phyloP scores from a whole-genome alignment of 2,888 invertebrate species.

The Hoplodrina blanda region DNA sequence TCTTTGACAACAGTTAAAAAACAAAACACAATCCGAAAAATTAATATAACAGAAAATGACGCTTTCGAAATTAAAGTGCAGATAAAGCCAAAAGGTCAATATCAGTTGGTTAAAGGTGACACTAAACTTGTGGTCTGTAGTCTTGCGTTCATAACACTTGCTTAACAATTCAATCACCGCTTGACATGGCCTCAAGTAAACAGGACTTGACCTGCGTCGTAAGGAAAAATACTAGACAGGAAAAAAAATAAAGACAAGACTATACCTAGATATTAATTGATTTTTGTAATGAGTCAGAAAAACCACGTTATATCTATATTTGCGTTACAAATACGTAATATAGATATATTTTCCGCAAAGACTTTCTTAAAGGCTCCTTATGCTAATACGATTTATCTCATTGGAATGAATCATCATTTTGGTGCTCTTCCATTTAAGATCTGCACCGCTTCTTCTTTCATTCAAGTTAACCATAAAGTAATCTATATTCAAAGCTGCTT shows the following conservation, averaged over 20 bases:
- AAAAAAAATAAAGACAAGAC: slow-evolving; percentile 3
- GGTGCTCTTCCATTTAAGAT: background rate
- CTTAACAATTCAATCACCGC: slow-evolving; percentile 22
- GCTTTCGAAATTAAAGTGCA: slow-evolving; percentile 29
- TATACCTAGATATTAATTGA: background rate
- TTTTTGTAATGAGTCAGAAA: slow-evolving; percentile 37
- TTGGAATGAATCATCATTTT: background rate
- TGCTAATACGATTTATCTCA: background rate
- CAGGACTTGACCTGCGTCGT: slow-evolving; percentile 43
- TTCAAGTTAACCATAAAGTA: background rate
- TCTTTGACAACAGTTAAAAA: background rate
- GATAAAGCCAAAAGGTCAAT: slow-evolving; percentile 53
- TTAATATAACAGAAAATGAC: background rate
- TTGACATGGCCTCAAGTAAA: slow-evolving; percentile 26
- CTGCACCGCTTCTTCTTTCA: background rate
- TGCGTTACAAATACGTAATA: background rate
- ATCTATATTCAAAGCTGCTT: background rate
- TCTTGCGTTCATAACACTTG: slow-evolving; percentile 36
- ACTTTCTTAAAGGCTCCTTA: background rate
- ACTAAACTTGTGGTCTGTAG: slow-evolving; percentile 22
- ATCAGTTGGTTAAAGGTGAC: slow-evolving; percentile 24
- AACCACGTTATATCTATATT: slow-evolving; percentile 20
- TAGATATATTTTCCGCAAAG: background rate
- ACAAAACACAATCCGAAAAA: background rate
- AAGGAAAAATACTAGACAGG: slow-evolving; percentile 33